A percentile compares a stretch with the other conserved stretches of the same genome.
These are phyloP conservation scores for Chrysochloris asiatica DNA, from an alignment of 2,113 vertebrate species.

Conservation along the genomic window DNA sequence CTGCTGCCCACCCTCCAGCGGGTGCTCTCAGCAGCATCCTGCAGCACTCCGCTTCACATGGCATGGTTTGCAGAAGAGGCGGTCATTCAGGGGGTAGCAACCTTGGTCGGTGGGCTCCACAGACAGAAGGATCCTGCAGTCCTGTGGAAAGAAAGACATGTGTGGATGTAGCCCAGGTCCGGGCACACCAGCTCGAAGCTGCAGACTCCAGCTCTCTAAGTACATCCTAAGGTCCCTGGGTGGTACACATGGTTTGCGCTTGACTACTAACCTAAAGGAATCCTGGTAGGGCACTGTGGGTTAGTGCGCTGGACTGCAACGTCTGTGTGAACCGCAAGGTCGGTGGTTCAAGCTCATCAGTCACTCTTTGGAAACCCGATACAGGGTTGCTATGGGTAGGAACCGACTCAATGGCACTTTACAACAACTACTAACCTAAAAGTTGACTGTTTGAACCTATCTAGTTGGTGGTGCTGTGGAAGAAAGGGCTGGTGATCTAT, in stretches of 20 bases:
- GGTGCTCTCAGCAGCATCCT: constrained; percentile 56
- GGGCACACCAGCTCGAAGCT: rapidly evolving
- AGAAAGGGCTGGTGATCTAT: neutral
- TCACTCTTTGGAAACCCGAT: too few species aligned
- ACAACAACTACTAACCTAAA: neutral
- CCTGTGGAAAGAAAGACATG: constrained; percentile 78
- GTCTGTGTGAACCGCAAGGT: too few species aligned
- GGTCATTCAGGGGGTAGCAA: constrained; percentile 91
- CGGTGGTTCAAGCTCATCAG: too few species aligned
- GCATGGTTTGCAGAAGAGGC: constrained; percentile 92
- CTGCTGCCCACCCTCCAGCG: rapidly evolving
- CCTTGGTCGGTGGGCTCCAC: constrained; percentile 91
- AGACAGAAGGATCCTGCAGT: constrained; percentile 88
- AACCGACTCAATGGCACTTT: too few species aligned
- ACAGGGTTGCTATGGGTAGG: too few species aligned
- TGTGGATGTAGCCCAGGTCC: rapidly evolving
- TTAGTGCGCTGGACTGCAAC: too few species aligned
- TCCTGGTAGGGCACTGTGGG: too few species aligned
- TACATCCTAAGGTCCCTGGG: neutral
- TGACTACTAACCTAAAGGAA: too few species aligned
- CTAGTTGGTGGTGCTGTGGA: neutral
- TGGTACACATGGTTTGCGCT: neutral
- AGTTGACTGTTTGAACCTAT: neutral
- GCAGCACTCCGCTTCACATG: constrained; percentile 80
- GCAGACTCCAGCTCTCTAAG: rapidly evolving